Conservation (phyloP, 1,140 invertebrate genomes). For the Achroia grisella region DNA sequence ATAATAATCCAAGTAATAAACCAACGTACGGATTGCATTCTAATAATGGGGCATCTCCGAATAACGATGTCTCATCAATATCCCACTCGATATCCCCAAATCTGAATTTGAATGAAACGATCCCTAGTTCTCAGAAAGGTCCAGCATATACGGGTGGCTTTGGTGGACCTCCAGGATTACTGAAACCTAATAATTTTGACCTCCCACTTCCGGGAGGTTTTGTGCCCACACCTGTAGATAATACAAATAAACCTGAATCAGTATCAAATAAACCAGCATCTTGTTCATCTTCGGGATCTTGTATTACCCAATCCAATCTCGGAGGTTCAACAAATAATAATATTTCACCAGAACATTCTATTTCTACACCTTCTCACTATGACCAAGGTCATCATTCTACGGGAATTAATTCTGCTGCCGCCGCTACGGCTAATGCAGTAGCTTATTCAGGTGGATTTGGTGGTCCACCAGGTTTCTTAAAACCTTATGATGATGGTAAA, state of each 20-base stretch:
- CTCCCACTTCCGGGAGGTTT: neutral
- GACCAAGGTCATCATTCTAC: conserved; percentile 1
- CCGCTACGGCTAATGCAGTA: conserved; percentile 34
- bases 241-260: no score
- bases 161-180: conserved; percentile 18
- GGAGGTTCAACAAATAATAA: no score
- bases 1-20: no score
- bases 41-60: no score
- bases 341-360: conserved; percentile 14
- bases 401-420: conserved; percentile 11
- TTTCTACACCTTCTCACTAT: neutral
- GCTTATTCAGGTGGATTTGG: conserved; percentile 55
- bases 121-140: conserved; percentile 3
- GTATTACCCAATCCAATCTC: neutral
- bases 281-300: conserved; percentile 1
- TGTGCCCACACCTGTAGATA: no score
- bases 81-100: no score
- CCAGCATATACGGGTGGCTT: conserved; percentile 23
- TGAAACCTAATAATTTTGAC: conserved; percentile 24
- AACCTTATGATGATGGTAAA: conserved; percentile 44
- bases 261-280: neutral
- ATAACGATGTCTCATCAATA: no score
- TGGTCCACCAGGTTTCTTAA: conserved; percentile 52
- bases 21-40: no score
- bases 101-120: no score